phyloP scores from a whole-genome alignment of 2,113 vertebrate genomes.

The Microcebus ravelobensis region DNA sequence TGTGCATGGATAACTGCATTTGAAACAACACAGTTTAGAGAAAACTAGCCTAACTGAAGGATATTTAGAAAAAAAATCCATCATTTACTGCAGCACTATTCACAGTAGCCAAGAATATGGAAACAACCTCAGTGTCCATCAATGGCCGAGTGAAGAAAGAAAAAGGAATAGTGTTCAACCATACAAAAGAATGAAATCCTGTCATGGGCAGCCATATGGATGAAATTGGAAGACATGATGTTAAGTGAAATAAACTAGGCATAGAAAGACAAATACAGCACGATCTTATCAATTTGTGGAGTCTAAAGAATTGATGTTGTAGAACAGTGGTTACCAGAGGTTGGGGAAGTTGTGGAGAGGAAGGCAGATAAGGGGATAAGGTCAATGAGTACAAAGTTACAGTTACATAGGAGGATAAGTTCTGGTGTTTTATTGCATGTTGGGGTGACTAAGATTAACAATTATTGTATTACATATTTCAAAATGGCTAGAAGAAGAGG shows the following conservation, averaged over 20 bases:
- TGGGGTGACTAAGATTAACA: background rate
- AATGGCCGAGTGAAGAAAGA: background rate
- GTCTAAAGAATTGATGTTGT: background rate
- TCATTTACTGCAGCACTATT: background rate
- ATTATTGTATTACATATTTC: no score
- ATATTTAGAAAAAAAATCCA: background rate
- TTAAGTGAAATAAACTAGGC: background rate
- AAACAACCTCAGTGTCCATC: background rate
- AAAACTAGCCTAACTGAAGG: background rate
- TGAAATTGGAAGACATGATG: background rate
- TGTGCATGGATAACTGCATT: background rate
- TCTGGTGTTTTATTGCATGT: background rate
- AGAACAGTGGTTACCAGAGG: background rate
- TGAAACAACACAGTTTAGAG: background rate
- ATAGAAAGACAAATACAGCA: background rate
- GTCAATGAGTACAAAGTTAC: background rate
- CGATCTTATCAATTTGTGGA: background rate
- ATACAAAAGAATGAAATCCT: background rate
- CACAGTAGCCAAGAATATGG: background rate
- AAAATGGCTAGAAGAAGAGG: background rate
- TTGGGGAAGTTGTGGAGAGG: background rate
- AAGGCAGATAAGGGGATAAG: background rate
- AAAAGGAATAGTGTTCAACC: background rate
- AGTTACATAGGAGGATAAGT: background rate
- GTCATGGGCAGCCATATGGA: no score